Percentiles rank a stretch among this genome's conserved stretches.
Evolutionary conservation across 2,888 invertebrate species (phyloP).

Genomic region (Glaucopsyche alexis): DNA sequence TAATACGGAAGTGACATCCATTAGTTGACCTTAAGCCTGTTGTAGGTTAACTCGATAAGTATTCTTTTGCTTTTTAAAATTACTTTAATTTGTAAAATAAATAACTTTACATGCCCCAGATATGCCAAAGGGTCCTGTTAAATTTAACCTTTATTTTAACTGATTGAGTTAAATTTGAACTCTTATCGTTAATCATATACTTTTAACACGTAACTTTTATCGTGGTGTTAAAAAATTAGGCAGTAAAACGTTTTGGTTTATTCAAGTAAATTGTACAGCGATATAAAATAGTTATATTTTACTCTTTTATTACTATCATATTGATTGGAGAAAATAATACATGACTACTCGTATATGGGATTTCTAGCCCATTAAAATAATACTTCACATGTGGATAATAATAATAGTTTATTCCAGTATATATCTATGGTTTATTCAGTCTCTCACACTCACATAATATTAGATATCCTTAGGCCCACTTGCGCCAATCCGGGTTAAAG

Average conservation of each 20-base stretch:
- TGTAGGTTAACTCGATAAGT: neutral
- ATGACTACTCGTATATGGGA: too few relatives aligned
- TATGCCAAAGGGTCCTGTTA: neutral
- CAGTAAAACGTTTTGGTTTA: neutral
- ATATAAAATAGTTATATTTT: neutral
- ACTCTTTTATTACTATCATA: too few relatives aligned
- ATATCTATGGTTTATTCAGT: too few relatives aligned
- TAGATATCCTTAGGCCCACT: too few relatives aligned
- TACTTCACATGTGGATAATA: too few relatives aligned
- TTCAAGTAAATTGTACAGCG: neutral
- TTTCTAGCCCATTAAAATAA: too few relatives aligned
- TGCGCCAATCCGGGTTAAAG: too few relatives aligned
- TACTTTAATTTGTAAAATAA: neutral
- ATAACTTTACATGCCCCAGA: neutral
- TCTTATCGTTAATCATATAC: neutral
- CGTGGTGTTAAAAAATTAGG: slow-evolving; percentile 8
- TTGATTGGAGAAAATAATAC: too few relatives aligned
- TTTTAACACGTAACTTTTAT: slow-evolving; percentile 8
- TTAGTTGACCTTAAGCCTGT: neutral
- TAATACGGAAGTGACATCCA: too few relatives aligned
- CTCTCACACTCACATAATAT: too few relatives aligned
- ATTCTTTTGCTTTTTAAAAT: neutral
- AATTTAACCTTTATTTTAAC: neutral
- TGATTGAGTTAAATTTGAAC: slow-evolving; percentile 2
- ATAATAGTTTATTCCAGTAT: too few relatives aligned